Conservation (phyloP, 2,888 invertebrate species). For the Podotricha telesiphe region DNA sequence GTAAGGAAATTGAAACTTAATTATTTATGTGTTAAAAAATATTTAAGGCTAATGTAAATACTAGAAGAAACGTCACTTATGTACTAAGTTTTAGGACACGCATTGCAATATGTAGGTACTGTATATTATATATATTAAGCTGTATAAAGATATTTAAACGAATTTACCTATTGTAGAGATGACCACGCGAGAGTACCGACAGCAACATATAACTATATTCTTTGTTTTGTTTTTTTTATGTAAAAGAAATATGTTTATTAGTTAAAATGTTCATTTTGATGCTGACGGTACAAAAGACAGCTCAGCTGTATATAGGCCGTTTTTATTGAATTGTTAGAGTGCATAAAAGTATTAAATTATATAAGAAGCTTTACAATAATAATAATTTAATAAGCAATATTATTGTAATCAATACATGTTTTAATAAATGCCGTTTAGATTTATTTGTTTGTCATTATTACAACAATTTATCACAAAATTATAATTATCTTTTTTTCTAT, state of each 20-base stretch:
- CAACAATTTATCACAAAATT: too few relatives aligned
- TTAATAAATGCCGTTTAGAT: too few relatives aligned
- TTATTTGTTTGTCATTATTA: not conserved
- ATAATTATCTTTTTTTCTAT: too few relatives aligned
- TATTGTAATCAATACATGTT: too few relatives aligned
- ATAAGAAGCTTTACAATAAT: not conserved
- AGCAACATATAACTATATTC: conserved; percentile 17
- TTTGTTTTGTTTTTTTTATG: conserved; percentile 5
- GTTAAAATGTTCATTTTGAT: conserved; percentile 22
- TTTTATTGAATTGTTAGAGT: conserved; percentile 9
- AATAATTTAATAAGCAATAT: conserved; percentile 1
- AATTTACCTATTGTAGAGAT: conserved; percentile 70
- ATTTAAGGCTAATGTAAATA: conserved; percentile 14
- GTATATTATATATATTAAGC: conserved; percentile 52
- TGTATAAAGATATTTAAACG: conserved; percentile 82
- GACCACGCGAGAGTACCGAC: conserved; percentile 53
- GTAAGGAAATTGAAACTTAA: too few relatives aligned
- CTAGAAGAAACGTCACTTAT: conserved; percentile 19
- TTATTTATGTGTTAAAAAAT: not conserved
- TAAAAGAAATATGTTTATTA: conserved; percentile 4
- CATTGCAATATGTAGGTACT: conserved; percentile 42
- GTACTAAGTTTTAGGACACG: conserved; percentile 24
- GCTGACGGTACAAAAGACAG: conserved; percentile 32
- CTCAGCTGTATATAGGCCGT: conserved; percentile 39
- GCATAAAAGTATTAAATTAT: not conserved